These are phyloP conservation scores for Opisthograptis luteolata DNA, from an alignment of 2,888 invertebrate genomes.

Conservation along the genomic window DNA sequence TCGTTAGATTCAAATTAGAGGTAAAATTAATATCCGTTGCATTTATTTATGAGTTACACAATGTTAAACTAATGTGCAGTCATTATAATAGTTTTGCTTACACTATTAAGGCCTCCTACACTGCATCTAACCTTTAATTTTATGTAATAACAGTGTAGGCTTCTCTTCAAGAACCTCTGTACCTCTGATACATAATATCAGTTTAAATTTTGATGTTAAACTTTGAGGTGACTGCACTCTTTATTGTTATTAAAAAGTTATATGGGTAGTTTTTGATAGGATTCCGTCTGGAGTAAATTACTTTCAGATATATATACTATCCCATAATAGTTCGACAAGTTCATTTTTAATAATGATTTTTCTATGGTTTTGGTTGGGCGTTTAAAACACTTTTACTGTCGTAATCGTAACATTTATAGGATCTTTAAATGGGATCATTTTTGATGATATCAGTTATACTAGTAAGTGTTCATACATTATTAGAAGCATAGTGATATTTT, in stretches of 20 bases:
- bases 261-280: conserved; percentile 28
- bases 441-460: no score
- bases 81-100: conserved; percentile 38
- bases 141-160: conserved; percentile 45
- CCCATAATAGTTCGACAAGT: conserved; percentile 19
- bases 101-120: conserved; percentile 46
- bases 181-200: conserved; percentile 26
- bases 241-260: conserved; percentile 36
- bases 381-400: neutral
- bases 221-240: conserved; percentile 35
- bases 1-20: conserved; percentile 17
- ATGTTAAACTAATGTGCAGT: conserved; percentile 20
- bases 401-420: neutral
- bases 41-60: conserved; percentile 17
- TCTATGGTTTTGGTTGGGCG: neutral
- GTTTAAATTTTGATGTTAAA: conserved; percentile 12
- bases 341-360: conserved; percentile 10
- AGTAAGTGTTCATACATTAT: no score
- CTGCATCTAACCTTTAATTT: conserved; percentile 45
- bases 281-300: conserved; percentile 24
- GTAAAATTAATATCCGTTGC: conserved; percentile 15
- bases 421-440: no score
- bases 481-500: no score
- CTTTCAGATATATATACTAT: conserved; percentile 2
- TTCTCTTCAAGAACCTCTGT: conserved; percentile 33